Conservation (phyloP, 1,140 invertebrate genomes). For the Drosophila melanica region DNA sequence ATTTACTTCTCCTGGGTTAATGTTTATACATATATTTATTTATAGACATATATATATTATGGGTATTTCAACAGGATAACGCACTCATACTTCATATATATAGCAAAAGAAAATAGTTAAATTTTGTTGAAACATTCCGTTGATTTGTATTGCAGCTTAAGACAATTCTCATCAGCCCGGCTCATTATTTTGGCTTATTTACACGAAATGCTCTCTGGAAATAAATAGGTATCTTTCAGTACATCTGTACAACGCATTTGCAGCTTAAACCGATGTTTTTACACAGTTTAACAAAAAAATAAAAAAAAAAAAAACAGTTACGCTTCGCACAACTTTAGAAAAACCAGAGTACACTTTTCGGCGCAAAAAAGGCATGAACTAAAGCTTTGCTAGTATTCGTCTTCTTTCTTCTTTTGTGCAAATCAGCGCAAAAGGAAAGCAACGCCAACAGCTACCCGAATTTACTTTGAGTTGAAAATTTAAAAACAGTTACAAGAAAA, state of each 20-base stretch:
- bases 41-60: no score
- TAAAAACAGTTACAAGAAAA: slow-evolving; percentile 29
- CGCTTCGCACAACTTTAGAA: slow-evolving; percentile 18
- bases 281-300: slow-evolving; percentile 16
- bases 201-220: not conserved
- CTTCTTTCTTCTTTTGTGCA: not conserved
- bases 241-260: not conserved
- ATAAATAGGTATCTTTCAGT: not conserved
- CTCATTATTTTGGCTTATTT: not conserved
- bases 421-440: slow-evolving; percentile 20
- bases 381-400: slow-evolving; percentile 7
- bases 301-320: slow-evolving; percentile 12
- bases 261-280: slow-evolving; percentile 24
- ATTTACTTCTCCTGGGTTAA: no score
- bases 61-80: no score
- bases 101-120: no score
- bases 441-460: slow-evolving; percentile 32
- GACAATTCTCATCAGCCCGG: not conserved
- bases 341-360: slow-evolving; percentile 41
- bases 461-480: slow-evolving; percentile 51
- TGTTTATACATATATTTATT: no score
- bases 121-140: not conserved
- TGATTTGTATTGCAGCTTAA: no score
- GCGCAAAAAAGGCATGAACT: slow-evolving; percentile 57
- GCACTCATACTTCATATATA: no score